A percentile compares a stretch with the other conserved stretches of the same genome.
These are phyloP conservation scores for Bryconaethiops microstoma DNA, from an alignment of 2,797 vertebrate genomes.

Conservation along the genomic window DNA sequence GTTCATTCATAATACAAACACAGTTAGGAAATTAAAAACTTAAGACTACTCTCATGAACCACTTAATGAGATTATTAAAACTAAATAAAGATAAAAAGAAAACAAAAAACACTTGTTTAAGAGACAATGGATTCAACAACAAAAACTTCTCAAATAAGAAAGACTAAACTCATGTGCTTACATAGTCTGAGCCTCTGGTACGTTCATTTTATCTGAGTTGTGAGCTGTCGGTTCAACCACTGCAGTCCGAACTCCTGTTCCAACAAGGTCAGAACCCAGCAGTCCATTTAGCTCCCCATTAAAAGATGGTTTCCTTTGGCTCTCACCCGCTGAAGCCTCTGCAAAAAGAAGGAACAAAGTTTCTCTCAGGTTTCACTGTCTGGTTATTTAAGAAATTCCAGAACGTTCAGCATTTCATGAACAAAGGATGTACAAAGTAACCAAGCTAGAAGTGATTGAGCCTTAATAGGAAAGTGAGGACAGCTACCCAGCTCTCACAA, in stretches of 20 bases:
- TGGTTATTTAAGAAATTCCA: background rate
- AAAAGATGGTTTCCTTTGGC: constrained; percentile 82
- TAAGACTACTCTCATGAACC: background rate
- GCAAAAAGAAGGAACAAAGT: constrained; percentile 25
- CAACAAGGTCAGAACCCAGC: constrained; percentile 84
- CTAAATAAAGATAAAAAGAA: background rate
- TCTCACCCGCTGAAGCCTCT: constrained; percentile 79
- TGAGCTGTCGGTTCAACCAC: constrained; percentile 79
- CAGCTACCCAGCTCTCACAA: background rate
- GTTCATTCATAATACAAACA: no score
- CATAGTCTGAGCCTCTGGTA: constrained; percentile 92
- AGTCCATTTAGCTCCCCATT: constrained; percentile 97
- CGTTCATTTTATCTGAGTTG: constrained; percentile 76
- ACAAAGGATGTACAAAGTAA: background rate
- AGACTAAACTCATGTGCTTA: constrained; percentile 67
- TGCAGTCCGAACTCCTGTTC: constrained; percentile 73
- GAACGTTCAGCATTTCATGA: background rate
- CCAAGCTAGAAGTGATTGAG: background rate
- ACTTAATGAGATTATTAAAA: background rate
- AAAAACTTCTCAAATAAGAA: background rate
- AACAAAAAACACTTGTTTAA: background rate
- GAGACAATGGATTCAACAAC: background rate
- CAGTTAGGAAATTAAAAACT: background rate
- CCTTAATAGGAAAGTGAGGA: background rate
- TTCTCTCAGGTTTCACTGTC: background rate